Base-by-base conservation (phyloP, 2,888 invertebrate species). In the Cephus spinipes region DNA sequence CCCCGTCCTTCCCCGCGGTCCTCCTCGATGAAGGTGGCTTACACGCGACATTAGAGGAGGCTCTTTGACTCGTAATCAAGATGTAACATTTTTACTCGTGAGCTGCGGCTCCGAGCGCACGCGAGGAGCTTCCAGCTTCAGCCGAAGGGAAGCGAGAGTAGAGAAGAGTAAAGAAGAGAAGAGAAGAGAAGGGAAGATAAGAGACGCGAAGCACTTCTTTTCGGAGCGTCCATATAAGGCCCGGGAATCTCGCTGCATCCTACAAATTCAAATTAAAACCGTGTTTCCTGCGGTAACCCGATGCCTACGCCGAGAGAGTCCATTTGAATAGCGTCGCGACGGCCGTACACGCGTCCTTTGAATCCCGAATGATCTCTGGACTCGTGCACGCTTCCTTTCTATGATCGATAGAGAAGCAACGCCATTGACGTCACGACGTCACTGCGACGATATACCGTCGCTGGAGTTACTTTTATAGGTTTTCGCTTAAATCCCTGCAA, bases 241-340 rank as follows among this genome's bases (percentile, higher is more conserved):
- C 79, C 77, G 78, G 75, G 82, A 83, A 82, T 83, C 84, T 81
- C 81, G 83, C 80, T 77, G 78, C 83, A 80, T 83, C 85, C 86
- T 87, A 89, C 87, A 84, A 86, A 88, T 87, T 86, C 82, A 87
- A 89, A 89, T 89, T 87, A 88, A 89, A 87, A 85, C 80, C 85
- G 79, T 83, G 85, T 87, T 87, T 85, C 86, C 82, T 79, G 69
- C 84, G 84, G 85, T 88, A 88, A 89, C 83, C 85, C 83, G 86
- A 89, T 81, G 83, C 84, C 77, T 74, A 69, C 75, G 77, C 68
- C 81, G 73, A 69, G 77, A 69, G 77, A 80, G 79, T 79, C 77
- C 79, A 81, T 82, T 82, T 80, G 76, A 82, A 82, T 77, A 75
- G 74, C 76, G 78, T 36, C 33, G 71, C 35, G 35, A 23, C 73